phyloP scores from a whole-genome alignment of 2,113 vertebrate genomes.

The Chaetodon trifascialis region DNA sequence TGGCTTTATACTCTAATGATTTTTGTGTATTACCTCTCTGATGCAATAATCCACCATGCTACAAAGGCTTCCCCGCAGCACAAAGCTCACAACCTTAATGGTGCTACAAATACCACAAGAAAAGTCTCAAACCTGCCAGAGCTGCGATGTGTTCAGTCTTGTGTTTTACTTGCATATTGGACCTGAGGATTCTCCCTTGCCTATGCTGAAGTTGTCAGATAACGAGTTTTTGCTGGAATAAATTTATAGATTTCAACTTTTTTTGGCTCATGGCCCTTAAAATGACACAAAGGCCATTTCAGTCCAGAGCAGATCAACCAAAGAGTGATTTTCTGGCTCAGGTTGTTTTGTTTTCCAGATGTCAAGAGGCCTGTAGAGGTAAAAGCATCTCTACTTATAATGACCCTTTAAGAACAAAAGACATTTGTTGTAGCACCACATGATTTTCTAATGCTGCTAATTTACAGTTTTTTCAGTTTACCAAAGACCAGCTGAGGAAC shows the following conservation, averaged over 20 bases:
- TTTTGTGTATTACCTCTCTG: too few species aligned
- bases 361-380: neutral
- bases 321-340: neutral
- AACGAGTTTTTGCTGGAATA: neutral
- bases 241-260: neutral
- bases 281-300: neutral
- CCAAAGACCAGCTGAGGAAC: neutral
- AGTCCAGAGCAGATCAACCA: neutral
- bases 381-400: neutral
- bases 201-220: neutral
- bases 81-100: neutral
- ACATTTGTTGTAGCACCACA: neutral
- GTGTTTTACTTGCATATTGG: too few species aligned
- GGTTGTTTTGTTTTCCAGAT: neutral
- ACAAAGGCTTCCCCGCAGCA: neutral
- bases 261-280: neutral
- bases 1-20: neutral
- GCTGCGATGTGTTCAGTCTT: neutral
- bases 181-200: too few species aligned
- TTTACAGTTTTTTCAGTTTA: neutral
- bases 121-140: neutral
- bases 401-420: too few species aligned
- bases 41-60: neutral
- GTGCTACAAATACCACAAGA: neutral
- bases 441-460: neutral